Evolutionary conservation across 2,113 vertebrate genomes (phyloP).

Genomic region (Zapornia atra): DNA sequence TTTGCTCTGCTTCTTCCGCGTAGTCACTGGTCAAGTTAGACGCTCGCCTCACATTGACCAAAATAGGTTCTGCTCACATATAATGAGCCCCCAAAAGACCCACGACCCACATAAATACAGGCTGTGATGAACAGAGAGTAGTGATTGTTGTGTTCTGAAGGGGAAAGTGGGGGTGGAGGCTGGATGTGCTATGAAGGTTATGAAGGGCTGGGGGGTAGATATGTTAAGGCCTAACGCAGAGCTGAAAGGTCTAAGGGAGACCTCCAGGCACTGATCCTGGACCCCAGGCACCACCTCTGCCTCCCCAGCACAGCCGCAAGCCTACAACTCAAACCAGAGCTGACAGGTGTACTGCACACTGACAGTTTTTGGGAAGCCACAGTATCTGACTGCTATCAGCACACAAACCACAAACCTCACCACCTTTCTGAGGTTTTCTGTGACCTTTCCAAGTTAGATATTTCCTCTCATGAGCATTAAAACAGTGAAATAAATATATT

Average conservation of each 20-base stretch:
- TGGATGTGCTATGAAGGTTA: too few relatives aligned
- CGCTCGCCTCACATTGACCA: rapidly evolving
- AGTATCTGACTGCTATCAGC: neutral
- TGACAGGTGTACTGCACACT: neutral
- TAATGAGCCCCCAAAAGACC: neutral
- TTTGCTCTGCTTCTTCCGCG: neutral
- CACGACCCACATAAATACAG: neutral
- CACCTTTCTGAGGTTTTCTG: neutral
- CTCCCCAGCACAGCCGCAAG: neutral
- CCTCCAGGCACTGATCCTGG: neutral
- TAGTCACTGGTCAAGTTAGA: neutral
- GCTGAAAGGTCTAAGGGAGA: neutral
- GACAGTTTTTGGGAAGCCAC: neutral
- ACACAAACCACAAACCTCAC: neutral
- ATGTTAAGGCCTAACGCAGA: neutral
- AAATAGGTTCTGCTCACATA: neutral
- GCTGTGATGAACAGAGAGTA: neutral
- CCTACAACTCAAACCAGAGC: neutral
- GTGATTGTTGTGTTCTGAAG: neutral
- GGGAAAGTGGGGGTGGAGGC: too few relatives aligned
- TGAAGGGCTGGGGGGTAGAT: too few relatives aligned
- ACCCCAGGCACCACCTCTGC: neutral
- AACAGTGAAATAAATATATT: neutral
- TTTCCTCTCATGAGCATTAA: neutral
- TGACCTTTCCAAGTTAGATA: neutral